A percentile compares a stretch with the other conserved stretches of the same genome.
These are phyloP conservation scores for Rhopalosiphum padi DNA, from an alignment of 1,140 invertebrate species.

Conservation along the genomic window DNA sequence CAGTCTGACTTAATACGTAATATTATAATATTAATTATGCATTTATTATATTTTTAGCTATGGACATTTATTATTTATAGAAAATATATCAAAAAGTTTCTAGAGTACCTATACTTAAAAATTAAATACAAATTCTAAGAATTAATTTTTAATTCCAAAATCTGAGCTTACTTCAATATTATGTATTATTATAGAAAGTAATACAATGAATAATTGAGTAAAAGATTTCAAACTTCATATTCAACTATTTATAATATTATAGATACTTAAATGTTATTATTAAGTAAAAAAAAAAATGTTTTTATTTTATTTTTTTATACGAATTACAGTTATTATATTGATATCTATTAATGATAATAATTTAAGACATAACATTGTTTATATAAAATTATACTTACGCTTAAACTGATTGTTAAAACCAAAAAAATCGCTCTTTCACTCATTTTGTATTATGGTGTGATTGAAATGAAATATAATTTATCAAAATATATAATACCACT, in stretches of 20 bases:
- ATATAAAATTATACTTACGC: background rate
- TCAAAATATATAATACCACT: background rate
- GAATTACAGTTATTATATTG: background rate
- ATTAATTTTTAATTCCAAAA: no score
- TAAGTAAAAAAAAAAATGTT: no score
- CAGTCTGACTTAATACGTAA: no score
- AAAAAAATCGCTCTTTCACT: background rate
- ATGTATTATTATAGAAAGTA: background rate
- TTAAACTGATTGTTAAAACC: background rate
- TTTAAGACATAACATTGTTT: background rate
- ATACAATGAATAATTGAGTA: background rate
- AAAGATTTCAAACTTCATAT: background rate
- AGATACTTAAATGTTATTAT: no score
- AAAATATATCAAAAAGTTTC: background rate
- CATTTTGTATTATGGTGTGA: background rate
- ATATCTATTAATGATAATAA: background rate
- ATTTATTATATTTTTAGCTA: no score
- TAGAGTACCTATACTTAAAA: background rate
- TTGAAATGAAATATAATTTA: background rate
- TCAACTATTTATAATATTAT: no score
- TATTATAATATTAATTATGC: no score
- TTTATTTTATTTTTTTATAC: no score
- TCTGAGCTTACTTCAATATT: no score
- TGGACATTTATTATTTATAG: background rate
- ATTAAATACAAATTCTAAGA: no score